Percentiles rank a stretch among this genome's conserved stretches.
Evolutionary conservation across 2,888 invertebrate species (phyloP).

Genomic region (Hydroisotoma schaefferi): DNA sequence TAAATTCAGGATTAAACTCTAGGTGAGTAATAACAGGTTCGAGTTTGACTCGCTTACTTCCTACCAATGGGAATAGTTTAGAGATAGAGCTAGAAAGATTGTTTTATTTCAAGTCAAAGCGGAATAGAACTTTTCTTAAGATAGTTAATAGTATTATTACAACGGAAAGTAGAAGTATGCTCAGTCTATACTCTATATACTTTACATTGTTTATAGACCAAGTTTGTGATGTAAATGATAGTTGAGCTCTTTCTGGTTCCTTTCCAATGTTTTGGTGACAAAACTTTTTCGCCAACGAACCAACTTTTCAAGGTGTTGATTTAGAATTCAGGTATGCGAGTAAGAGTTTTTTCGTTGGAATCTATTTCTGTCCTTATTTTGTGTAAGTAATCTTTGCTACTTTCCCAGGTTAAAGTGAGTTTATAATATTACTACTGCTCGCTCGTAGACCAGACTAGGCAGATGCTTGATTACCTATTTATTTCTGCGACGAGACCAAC

Average conservation of each 20-base stretch:
- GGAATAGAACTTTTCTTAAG: too few species aligned
- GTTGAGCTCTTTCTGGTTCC: conserved; percentile 15
- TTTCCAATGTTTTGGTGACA: conserved; percentile 27
- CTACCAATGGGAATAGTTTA: background rate
- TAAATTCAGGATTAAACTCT: background rate
- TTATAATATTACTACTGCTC: background rate
- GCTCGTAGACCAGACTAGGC: background rate
- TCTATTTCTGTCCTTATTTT: conserved; percentile 35
- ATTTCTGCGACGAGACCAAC: too few species aligned
- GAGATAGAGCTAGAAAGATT: background rate
- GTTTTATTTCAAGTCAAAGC: background rate
- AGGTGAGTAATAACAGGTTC: background rate
- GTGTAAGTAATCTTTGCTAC: conserved; percentile 33
- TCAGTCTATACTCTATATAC: too few species aligned
- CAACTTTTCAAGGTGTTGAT: conserved; percentile 40
- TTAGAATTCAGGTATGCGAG: conserved; percentile 43
- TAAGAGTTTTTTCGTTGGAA: conserved; percentile 1
- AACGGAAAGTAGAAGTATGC: too few species aligned
- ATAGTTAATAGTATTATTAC: too few species aligned
- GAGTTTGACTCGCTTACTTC: background rate
- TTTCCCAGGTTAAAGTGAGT: background rate
- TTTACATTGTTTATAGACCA: too few species aligned
- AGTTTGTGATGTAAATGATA: too few species aligned
- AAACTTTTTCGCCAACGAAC: conserved; percentile 31
- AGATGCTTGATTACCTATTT: conserved; percentile 9